Evolutionary conservation across 2,113 vertebrate genomes (phyloP).

Genomic region (Hippocampus abdominalis): DNA sequence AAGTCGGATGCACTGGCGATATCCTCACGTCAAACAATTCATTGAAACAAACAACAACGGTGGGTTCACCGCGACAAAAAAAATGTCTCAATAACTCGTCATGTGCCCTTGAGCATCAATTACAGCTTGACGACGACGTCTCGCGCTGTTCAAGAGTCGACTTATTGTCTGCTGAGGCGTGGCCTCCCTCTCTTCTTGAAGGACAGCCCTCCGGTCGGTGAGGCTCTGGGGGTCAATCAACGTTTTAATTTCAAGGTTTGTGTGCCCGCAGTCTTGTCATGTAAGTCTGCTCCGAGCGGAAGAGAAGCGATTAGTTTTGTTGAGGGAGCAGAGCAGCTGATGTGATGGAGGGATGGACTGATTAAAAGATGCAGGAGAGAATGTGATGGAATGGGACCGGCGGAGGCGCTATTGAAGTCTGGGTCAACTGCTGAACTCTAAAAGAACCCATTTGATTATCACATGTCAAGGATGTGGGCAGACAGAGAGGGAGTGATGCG

Average conservation of each 20-base stretch:
- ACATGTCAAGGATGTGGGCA: slow-evolving; percentile 60
- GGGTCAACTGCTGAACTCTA: slow-evolving; percentile 66
- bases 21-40: too few species aligned
- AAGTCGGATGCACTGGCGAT: too few species aligned
- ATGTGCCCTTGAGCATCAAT: too few species aligned
- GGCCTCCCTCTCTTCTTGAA: too few species aligned
- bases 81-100: too few species aligned
- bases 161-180: too few species aligned
- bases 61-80: too few species aligned
- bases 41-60: too few species aligned
- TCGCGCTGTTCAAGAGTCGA: too few species aligned
- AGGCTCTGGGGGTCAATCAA: background rate
- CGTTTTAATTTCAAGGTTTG: slow-evolving; percentile 54
- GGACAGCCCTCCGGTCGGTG: too few species aligned
- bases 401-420: slow-evolving; percentile 38
- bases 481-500: slow-evolving; percentile 26
- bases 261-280: slow-evolving; percentile 31
- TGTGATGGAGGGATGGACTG: slow-evolving; percentile 46
- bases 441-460: slow-evolving; percentile 70
- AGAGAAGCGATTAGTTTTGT: slow-evolving; percentile 50
- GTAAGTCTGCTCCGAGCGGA: slow-evolving; percentile 22
- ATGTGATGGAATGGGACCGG: slow-evolving; percentile 42
- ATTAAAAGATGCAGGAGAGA: slow-evolving; percentile 41
- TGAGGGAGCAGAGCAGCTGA: slow-evolving; percentile 51
- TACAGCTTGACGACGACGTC: too few species aligned